Conservation (phyloP, 2,888 invertebrate genomes). For the Hirudinaria manillensis region DNA sequence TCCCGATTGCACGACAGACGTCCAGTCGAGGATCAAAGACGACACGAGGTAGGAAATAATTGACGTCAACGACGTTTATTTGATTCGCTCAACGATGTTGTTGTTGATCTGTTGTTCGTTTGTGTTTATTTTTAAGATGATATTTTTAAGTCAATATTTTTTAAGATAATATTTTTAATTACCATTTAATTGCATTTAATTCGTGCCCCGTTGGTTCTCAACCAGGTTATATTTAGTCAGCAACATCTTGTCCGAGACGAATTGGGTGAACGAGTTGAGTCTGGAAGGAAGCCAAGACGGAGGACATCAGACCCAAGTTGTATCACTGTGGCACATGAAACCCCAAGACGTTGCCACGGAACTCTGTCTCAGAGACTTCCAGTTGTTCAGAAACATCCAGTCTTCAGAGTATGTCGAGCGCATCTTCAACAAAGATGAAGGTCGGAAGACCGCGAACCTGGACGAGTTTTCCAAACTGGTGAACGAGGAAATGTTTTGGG, state of each 20-base stretch:
- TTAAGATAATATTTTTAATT: no score
- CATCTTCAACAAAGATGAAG: constrained; percentile 50
- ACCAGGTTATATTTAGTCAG: constrained; percentile 16
- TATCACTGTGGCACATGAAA: constrained; percentile 76
- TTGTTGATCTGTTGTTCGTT: no score
- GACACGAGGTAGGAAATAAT: constrained; percentile 56
- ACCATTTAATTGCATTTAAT: no score
- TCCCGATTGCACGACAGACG: constrained; percentile 86
- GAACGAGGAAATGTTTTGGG: constrained; percentile 99
- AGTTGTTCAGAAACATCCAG: constrained; percentile 77
- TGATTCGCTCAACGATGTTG: no score
- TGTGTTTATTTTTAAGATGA: no score
- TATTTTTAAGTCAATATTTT: no score
- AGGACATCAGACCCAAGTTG: not conserved
- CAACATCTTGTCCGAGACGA: not conserved
- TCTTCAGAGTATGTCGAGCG: constrained; percentile 86
- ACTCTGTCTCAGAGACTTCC: constrained; percentile 84
- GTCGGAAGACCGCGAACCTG: not conserved
- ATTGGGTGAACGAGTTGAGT: constrained; percentile 6
- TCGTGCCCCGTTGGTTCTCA: no score
- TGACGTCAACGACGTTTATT: not conserved
- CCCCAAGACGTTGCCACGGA: constrained; percentile 93
- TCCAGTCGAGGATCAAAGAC: constrained; percentile 83
- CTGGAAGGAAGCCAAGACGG: not conserved
- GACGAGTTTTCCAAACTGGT: constrained; percentile 61